Conservation (phyloP, 2,113 vertebrate genomes). For the Irena cyanogastra region DNA sequence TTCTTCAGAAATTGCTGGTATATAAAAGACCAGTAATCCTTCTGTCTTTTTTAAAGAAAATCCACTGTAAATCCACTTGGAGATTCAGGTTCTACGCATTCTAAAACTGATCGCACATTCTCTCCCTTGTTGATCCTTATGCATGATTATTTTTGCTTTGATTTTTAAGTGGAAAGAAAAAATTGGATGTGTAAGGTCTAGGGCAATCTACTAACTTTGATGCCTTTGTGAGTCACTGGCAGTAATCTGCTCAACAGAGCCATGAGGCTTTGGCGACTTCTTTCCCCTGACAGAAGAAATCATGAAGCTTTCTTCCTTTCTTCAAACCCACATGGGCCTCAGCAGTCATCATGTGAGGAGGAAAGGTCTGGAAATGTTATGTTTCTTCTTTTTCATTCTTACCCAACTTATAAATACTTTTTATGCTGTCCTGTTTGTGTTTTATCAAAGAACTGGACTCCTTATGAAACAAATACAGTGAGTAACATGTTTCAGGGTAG, state of each 20-base stretch:
- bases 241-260: neutral
- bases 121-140: neutral
- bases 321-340: neutral
- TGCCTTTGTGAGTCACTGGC: neutral
- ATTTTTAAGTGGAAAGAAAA: neutral
- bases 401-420: neutral
- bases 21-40: neutral
- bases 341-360: neutral
- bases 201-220: neutral
- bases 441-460: neutral
- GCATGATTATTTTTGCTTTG: neutral
- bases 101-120: neutral
- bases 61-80: neutral
- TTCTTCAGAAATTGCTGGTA: neutral
- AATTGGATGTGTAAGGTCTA: neutral
- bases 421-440: neutral
- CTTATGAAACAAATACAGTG: neutral
- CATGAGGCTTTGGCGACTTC: neutral
- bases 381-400: neutral
- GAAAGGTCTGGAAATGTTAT: neutral
- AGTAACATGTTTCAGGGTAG: neutral
- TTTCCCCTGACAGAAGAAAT: neutral
- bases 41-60: neutral
- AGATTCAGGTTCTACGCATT: neutral
- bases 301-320: neutral